Evolutionary conservation across 2,888 invertebrate genomes (phyloP).

Genomic region (Caenorhabditis angaria): DNA sequence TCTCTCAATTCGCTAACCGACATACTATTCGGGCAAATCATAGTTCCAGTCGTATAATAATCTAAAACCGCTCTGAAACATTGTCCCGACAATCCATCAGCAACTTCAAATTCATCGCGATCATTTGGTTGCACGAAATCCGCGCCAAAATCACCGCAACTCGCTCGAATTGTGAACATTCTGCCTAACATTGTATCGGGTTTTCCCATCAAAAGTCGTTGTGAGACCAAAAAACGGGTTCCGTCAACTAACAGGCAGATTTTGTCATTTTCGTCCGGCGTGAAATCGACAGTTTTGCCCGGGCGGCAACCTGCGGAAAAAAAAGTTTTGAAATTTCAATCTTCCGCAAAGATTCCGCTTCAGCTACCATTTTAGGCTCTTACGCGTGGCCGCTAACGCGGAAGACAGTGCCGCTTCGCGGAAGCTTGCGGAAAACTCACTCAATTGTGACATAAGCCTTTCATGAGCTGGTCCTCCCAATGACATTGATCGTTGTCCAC

Average conservation of each 20-base stretch:
- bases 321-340: neutral
- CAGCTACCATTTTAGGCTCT: too few species aligned
- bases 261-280: conserved; percentile 63
- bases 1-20: conserved; percentile 92
- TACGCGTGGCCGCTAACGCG: too few species aligned
- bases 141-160: conserved; percentile 76
- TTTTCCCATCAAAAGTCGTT: conserved; percentile 89
- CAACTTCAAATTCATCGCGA: conserved; percentile 89
- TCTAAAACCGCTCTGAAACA: conserved; percentile 90
- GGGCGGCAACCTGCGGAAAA: neutral
- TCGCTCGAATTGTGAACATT: conserved; percentile 77
- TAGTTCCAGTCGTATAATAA: conserved; percentile 54
- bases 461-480: conserved; percentile 71
- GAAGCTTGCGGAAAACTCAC: conserved; percentile 14
- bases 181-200: conserved; percentile 93
- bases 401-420: too few species aligned
- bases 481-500: conserved; percentile 70
- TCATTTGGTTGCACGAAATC: conserved; percentile 91
- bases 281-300: conserved; percentile 53
- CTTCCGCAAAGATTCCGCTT: too few species aligned
- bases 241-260: conserved; percentile 95
- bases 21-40: conserved; percentile 87
- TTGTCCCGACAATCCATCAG: conserved; percentile 93
- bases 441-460: conserved; percentile 62
- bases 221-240: conserved; percentile 91